Evolutionary conservation across 2,797 vertebrate genomes (phyloP).

Genomic region (Gymnopithys bicolor): DNA sequence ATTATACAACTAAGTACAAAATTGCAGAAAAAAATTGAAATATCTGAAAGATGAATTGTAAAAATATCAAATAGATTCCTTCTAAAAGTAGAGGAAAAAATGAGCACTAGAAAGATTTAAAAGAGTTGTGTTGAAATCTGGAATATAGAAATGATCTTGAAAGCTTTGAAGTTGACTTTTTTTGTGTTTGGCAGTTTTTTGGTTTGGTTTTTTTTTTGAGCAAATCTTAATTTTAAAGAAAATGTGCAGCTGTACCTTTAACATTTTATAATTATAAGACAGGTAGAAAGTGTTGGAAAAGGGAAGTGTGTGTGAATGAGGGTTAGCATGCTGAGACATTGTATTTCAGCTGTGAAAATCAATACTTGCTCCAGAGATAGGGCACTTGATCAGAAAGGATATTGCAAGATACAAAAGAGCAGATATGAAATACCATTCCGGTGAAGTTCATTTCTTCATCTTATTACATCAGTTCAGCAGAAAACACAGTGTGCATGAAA

Average conservation of each 20-base stretch:
- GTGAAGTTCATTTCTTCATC: constrained; percentile 68
- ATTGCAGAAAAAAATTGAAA: neutral
- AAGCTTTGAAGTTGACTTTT: neutral
- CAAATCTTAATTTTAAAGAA: neutral
- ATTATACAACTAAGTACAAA: neutral
- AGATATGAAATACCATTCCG: constrained; percentile 75
- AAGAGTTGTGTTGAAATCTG: neutral
- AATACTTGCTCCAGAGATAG: constrained; percentile 70
- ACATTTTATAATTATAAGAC: constrained; percentile 59
- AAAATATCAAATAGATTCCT: neutral
- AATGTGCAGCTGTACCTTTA: constrained; percentile 44
- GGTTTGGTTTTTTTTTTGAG: neutral
- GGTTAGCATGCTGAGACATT: constrained; percentile 55
- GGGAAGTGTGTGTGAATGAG: constrained; percentile 16
- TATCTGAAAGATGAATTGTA: neutral
- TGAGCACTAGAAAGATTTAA: neutral
- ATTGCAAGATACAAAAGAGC: constrained; percentile 75
- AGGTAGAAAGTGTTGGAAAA: constrained; percentile 36
- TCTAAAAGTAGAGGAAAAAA: neutral
- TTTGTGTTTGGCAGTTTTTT: neutral
- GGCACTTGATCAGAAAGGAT: constrained; percentile 78
- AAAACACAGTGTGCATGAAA: constrained; percentile 41
- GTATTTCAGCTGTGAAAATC: constrained; percentile 72
- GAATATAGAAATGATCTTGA: neutral
- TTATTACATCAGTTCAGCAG: constrained; percentile 64